These are phyloP conservation scores for Sebastes iracundus DNA, from an alignment of 2,797 vertebrate species.

Conservation along the genomic window DNA sequence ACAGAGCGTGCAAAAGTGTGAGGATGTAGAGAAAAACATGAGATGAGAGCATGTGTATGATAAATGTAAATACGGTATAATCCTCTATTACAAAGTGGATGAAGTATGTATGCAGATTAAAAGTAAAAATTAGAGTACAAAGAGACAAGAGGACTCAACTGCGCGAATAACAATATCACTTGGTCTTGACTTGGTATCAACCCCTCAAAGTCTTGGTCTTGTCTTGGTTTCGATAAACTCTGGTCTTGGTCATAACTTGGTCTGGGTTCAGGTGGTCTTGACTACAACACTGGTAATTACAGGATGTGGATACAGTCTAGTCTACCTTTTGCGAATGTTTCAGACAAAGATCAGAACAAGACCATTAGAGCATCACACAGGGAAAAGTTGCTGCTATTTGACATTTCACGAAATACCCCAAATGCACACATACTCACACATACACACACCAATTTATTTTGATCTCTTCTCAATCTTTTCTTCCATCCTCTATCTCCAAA, in stretches of 20 bases:
- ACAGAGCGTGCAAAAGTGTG: background rate
- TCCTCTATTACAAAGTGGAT: background rate
- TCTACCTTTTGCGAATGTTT: background rate
- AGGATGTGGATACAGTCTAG: background rate
- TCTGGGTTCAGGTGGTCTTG: too few species aligned
- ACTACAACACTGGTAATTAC: background rate
- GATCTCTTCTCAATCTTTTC: background rate
- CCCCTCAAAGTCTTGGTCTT: too few species aligned
- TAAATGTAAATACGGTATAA: background rate
- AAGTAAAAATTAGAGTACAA: background rate
- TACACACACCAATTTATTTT: background rate
- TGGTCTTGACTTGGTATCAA: too few species aligned
- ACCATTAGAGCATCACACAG: background rate
- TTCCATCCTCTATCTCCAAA: background rate
- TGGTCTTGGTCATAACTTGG: too few species aligned
- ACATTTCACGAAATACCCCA: background rate
- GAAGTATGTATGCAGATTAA: background rate
- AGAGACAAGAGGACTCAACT: background rate
- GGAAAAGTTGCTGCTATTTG: background rate
- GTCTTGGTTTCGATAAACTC: fast-evolving
- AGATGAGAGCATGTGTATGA: background rate
- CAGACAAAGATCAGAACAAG: background rate
- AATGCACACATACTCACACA: background rate
- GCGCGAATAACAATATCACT: too few species aligned
- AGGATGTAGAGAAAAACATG: background rate